Evolutionary conservation across 2,888 invertebrate genomes (phyloP).

Genomic region (Strigamia maritima): DNA sequence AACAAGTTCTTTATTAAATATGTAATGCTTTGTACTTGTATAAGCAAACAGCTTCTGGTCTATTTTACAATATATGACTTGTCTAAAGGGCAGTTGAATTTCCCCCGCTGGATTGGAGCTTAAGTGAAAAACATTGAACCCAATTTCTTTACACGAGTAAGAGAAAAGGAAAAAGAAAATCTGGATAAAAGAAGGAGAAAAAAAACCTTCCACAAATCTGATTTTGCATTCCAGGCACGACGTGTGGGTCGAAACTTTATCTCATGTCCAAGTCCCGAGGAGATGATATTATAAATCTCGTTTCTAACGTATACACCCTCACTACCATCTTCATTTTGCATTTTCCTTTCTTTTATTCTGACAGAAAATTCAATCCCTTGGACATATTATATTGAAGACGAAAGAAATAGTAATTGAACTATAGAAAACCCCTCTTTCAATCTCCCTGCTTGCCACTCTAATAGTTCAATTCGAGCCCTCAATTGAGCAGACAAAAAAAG

Average conservation of each 20-base stretch:
- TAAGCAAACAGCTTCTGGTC: slow-evolving; percentile 5
- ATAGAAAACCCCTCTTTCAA: neutral
- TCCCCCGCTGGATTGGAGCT: neutral
- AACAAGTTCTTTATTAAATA: slow-evolving; percentile 18
- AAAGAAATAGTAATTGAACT: slow-evolving; percentile 9
- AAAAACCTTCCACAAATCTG: neutral
- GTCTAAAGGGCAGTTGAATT: slow-evolving; percentile 13
- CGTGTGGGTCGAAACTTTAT: slow-evolving; percentile 31
- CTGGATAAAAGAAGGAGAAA: neutral
- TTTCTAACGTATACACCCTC: slow-evolving; percentile 16
- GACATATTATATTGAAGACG: neutral
- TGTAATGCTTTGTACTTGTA: neutral
- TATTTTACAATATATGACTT: slow-evolving; percentile 23
- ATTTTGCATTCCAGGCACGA: slow-evolving; percentile 26
- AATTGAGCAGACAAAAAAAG: slow-evolving; percentile 10
- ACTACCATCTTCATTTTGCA: slow-evolving; percentile 4
- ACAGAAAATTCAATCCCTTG: slow-evolving; percentile 12
- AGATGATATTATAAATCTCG: slow-evolving; percentile 31
- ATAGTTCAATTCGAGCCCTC: slow-evolving; percentile 1
- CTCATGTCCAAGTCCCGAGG: slow-evolving; percentile 22
- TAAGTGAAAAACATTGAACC: slow-evolving; percentile 24
- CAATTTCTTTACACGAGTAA: slow-evolving; percentile 16
- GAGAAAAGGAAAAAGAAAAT: neutral
- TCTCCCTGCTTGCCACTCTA: neutral
- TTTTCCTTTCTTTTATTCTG: neutral